Evolutionary conservation across 2,888 invertebrate species (phyloP).

Genomic region (Hoplodrina ambigua): DNA sequence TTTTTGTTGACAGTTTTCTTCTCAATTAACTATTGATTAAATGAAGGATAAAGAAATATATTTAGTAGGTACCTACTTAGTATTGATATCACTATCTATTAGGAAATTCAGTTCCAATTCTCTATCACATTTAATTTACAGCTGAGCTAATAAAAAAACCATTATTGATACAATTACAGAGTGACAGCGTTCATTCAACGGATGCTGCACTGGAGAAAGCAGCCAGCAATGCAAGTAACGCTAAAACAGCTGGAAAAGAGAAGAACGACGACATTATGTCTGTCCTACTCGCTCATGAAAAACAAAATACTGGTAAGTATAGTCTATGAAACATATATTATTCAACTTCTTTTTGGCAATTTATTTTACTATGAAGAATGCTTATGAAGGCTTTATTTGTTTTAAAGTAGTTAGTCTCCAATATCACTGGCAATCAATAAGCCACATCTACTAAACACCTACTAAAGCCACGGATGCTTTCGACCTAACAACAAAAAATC

Average conservation of each 20-base stretch:
- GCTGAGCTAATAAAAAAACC: not conserved
- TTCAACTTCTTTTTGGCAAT: too few relatives aligned
- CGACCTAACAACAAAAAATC: not conserved
- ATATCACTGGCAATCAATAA: too few relatives aligned
- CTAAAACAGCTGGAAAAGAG: slow-evolving; percentile 86
- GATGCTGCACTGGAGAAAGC: slow-evolving; percentile 91
- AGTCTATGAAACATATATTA: not conserved
- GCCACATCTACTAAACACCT: not conserved
- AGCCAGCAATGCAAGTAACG: slow-evolving; percentile 85
- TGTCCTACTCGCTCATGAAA: slow-evolving; percentile 96
- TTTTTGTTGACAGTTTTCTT: too few relatives aligned
- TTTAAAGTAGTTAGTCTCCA: too few relatives aligned
- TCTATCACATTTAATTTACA: not conserved
- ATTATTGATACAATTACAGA: slow-evolving; percentile 69
- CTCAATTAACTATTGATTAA: too few relatives aligned
- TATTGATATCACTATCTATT: too few relatives aligned
- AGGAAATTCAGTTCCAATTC: not conserved
- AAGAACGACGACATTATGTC: slow-evolving; percentile 98
- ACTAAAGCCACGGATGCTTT: not conserved
- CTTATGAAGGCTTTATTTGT: too few relatives aligned
- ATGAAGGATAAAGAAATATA: too few relatives aligned
- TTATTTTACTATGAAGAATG: too few relatives aligned
- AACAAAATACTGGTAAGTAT: slow-evolving; percentile 90
- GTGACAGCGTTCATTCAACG: slow-evolving; percentile 84
- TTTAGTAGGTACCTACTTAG: too few relatives aligned